These are phyloP conservation scores for Trichacis sp. DNA, from an alignment of 2,888 invertebrate genomes.

Conservation along the genomic window DNA sequence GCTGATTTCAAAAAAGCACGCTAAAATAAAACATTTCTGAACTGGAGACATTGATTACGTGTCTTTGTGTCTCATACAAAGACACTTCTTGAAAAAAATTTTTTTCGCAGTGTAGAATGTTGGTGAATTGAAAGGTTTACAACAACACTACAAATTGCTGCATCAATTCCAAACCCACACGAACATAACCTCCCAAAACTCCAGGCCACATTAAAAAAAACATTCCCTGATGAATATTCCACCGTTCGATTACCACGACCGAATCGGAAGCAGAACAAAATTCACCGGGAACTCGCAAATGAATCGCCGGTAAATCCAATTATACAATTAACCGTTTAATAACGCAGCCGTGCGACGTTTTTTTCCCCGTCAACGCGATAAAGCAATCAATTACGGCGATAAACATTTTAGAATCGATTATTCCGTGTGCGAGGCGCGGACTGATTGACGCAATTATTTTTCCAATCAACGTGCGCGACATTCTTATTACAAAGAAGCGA, in stretches of 20 bases:
- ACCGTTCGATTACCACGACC: neutral
- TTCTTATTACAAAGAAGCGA: constrained; percentile 34
- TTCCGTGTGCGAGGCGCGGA: constrained; percentile 7
- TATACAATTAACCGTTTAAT: neutral
- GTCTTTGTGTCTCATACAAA: too few species aligned
- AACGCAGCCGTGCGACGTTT: neutral
- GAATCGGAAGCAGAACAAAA: neutral
- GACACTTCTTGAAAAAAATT: too few species aligned
- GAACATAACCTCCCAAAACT: too few species aligned
- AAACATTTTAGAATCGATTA: neutral
- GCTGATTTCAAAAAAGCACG: too few species aligned
- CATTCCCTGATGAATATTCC: neutral
- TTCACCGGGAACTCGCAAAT: neutral
- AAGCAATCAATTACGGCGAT: neutral
- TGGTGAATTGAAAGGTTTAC: too few species aligned
- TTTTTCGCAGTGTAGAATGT: too few species aligned
- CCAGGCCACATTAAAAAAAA: too few species aligned
- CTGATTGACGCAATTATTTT: constrained; percentile 37
- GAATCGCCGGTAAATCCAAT: neutral
- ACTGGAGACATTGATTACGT: too few species aligned
- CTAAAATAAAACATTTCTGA: too few species aligned
- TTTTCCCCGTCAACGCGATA: neutral
- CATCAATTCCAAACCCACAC: too few species aligned
- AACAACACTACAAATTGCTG: too few species aligned
- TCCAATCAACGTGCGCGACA: constrained; percentile 19